Conservation (phyloP, 2,113 vertebrate species). For the Strigops habroptila region DNA sequence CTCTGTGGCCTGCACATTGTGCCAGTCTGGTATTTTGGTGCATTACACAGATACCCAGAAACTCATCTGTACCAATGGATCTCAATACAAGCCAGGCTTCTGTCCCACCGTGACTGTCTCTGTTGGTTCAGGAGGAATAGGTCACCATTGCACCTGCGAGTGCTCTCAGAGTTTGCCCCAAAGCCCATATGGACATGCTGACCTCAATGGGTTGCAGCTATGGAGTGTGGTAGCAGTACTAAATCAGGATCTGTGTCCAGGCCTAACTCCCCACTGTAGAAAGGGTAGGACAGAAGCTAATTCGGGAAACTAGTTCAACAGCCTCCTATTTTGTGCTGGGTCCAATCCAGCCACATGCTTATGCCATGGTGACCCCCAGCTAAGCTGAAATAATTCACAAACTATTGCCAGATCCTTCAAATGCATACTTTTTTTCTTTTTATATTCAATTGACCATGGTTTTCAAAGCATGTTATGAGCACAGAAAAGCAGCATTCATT, state of each 20-base stretch:
- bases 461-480: rapidly evolving
- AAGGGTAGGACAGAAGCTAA: not conserved
- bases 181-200: not conserved
- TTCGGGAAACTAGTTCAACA: not conserved
- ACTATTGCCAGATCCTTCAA: not conserved
- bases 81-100: not conserved
- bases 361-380: not conserved
- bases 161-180: not conserved
- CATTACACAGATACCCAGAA: not conserved
- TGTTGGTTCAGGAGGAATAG: not conserved
- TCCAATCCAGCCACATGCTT: not conserved
- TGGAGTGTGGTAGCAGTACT: not conserved
- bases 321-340: not conserved
- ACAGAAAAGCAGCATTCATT: not conserved
- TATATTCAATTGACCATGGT: not conserved
- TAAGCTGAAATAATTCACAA: not conserved
- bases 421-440: not conserved
- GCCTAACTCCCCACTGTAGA: rapidly evolving
- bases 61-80: not conserved
- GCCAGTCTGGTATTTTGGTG: not conserved
- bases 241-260: not conserved
- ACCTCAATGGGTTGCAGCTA: not conserved
- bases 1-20: not conserved
- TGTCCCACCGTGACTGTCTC: not conserved
- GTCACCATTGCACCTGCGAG: not conserved